A percentile compares a stretch with the other conserved stretches of the same genome.
Evolutionary conservation across 37 sponge, comb jelly and placozoan genomes (phyloP).

Genomic region (Petrosia ficiformis): DNA sequence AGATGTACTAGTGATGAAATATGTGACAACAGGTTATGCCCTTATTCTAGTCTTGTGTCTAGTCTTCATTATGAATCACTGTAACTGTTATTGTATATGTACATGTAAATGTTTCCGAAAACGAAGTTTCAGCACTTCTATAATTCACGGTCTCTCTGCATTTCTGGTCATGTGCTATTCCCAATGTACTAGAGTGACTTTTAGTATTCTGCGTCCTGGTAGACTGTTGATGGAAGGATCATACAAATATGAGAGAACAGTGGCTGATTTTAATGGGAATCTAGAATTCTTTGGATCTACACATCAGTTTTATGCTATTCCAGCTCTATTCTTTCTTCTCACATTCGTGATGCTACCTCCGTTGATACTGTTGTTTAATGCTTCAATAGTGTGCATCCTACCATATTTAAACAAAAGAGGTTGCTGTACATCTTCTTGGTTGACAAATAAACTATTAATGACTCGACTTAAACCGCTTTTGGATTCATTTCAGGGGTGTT

Average conservation of each 20-base stretch:
- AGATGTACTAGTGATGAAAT: slow-evolving; percentile 26
- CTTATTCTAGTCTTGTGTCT: slow-evolving; percentile 12
- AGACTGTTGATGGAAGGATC: background rate
- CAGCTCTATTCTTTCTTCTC: background rate
- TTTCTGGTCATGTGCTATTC: slow-evolving; percentile 36
- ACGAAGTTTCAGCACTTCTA: background rate
- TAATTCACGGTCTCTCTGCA: slow-evolving; percentile 48
- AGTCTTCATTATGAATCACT: slow-evolving; percentile 22
- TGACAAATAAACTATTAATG: background rate
- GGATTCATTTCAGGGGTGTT: slow-evolving; percentile 8
- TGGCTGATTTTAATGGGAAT: background rate
- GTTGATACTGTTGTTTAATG: background rate
- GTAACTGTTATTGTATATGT: background rate
- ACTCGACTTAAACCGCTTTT: background rate
- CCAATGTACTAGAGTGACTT: slow-evolving; percentile 10
- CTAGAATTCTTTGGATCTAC: background rate
- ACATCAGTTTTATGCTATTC: background rate
- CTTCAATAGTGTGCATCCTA: slow-evolving; percentile 2
- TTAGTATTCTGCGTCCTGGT: slow-evolving; percentile 10
- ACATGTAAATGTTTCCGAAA: background rate
- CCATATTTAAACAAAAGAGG: background rate
- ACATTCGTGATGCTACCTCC: slow-evolving; percentile 4
- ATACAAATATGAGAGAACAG: background rate
- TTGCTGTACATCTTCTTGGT: background rate
- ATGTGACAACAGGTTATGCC: slow-evolving; percentile 22